Conservation (phyloP, 2,797 vertebrate genomes). For the Psittacula derbiana region DNA sequence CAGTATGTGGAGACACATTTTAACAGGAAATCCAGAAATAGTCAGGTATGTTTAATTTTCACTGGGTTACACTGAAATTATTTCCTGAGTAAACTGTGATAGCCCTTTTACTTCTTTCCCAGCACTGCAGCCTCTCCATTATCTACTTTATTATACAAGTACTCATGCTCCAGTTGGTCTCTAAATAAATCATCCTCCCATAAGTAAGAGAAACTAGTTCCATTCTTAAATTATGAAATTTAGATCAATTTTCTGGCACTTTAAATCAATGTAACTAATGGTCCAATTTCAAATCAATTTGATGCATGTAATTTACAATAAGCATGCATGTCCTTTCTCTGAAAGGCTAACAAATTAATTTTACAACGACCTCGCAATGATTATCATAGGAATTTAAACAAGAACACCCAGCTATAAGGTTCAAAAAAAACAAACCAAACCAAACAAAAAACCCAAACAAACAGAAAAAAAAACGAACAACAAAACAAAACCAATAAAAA, state of each 20-base stretch:
- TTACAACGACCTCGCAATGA: not conserved
- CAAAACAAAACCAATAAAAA: not conserved
- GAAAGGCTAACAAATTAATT: constrained; percentile 56
- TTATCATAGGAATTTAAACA: constrained; percentile 4
- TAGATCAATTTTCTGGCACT: constrained; percentile 65
- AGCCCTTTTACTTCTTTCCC: not conserved
- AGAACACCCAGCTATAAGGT: not conserved
- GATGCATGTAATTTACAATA: constrained; percentile 61
- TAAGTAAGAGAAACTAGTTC: constrained; percentile 52
- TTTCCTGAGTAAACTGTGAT: not conserved
- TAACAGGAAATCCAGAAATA: not conserved
- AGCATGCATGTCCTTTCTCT: constrained; percentile 21
- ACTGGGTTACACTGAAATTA: not conserved
- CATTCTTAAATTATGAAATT: constrained; percentile 66
- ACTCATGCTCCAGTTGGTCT: constrained; percentile 42
- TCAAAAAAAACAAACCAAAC: not conserved
- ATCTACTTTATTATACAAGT: constrained; percentile 27
- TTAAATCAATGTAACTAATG: constrained; percentile 67
- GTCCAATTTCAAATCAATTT: constrained; percentile 64
- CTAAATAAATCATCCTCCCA: constrained; percentile 57
- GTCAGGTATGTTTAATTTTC: not conserved
- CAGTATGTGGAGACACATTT: not conserved
- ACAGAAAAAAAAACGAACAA: not conserved
- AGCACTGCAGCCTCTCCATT: not conserved
- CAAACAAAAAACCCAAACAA: not conserved